phyloP scores from a whole-genome alignment of 2,888 invertebrate species.

The Nemurella pictetii region DNA sequence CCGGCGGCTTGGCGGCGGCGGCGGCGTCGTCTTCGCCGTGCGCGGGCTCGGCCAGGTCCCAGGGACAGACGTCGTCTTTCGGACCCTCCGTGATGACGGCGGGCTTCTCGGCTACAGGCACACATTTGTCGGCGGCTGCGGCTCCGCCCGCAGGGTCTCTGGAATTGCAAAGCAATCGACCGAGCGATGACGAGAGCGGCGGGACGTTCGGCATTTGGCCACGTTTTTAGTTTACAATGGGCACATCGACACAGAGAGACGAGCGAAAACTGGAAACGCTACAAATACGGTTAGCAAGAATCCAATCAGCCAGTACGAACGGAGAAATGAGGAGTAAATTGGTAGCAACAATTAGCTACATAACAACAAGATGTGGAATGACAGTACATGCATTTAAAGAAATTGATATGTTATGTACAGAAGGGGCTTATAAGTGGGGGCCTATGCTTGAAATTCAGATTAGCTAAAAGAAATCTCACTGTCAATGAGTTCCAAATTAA shows the following conservation, averaged over 20 bases:
- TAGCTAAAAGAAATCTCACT: no score
- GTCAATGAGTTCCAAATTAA: no score
- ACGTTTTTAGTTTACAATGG: not conserved
- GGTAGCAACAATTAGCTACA: not conserved
- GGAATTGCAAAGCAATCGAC: not conserved
- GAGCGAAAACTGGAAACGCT: not conserved
- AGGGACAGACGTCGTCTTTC: constrained; percentile 45
- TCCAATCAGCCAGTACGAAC: not conserved
- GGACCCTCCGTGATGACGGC: constrained; percentile 34
- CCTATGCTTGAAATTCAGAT: no score
- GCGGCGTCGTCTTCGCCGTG: constrained; percentile 43
- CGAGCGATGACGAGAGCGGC: not conserved
- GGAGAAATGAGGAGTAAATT: not conserved
- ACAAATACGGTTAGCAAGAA: not conserved
- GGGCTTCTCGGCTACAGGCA: constrained; percentile 48
- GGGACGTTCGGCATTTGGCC: not conserved
- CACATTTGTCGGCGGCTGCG: constrained; percentile 41
- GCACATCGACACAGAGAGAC: constrained; percentile 17
- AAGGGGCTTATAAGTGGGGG: no score
- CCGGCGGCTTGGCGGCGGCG: constrained; percentile 51
- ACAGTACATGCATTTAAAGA: not conserved
- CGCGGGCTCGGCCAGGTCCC: constrained; percentile 43
- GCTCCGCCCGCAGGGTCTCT: constrained; percentile 40
- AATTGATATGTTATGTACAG: not conserved
- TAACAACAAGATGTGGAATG: not conserved